Evolutionary conservation across 30 jellyfish, hydroid and myxozoan genomes (phyloP), one percentile per base, ranked within the genome.

Genomic region (Hydractinia echinata): DNA sequence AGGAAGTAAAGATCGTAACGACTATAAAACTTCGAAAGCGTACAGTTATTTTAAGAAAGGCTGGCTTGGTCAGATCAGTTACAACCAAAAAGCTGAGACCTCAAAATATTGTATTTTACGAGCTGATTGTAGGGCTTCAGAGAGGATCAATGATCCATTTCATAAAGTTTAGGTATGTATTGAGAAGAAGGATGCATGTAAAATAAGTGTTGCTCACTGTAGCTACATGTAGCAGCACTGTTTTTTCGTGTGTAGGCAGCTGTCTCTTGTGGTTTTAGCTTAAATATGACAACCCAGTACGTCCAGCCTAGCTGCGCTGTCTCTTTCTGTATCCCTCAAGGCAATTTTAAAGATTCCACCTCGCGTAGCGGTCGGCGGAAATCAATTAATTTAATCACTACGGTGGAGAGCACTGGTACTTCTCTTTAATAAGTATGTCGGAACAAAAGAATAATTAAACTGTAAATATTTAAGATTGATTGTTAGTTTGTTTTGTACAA

Each of bases 191-290:
- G 21, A 68, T n/a, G 93, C 83, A 48, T n/a, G n/a, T n/a, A 84
- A 84, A 51, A 48, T 84, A 6, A 10, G 76, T 20, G 14, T 1
- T 9, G 76, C 84, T 7, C 85, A 67, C 53, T 78, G 95, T 55
- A 61, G 89, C 81, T 68, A 81, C 89, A 81, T 81, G 81, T 82
- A 10, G 90, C 90, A 11, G 87, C 87, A 71, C 88, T 79, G 13
- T 79, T 79, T 30, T 67, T 79, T 79, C 64, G 87, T 8, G 66
- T 79, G 48, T 19, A 77, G 4, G 91, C 87, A 8, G 88, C 82
- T 15, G 72, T 74, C 10, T 7, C 88, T 8, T 20, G 55, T 70
- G 91, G 94, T 10, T 55, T 84, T n/a, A n/a, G n/a, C n/a, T n/a
- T n/a, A n/a, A n/a, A n/a, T n/a, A n/a, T n/a, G n/a, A n/a, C n/a